Percentiles rank a stretch among this genome's conserved stretches.
These are phyloP conservation scores for Cephalopachus bancanus DNA, from an alignment of 2,797 vertebrate species.

Conservation along the genomic window DNA sequence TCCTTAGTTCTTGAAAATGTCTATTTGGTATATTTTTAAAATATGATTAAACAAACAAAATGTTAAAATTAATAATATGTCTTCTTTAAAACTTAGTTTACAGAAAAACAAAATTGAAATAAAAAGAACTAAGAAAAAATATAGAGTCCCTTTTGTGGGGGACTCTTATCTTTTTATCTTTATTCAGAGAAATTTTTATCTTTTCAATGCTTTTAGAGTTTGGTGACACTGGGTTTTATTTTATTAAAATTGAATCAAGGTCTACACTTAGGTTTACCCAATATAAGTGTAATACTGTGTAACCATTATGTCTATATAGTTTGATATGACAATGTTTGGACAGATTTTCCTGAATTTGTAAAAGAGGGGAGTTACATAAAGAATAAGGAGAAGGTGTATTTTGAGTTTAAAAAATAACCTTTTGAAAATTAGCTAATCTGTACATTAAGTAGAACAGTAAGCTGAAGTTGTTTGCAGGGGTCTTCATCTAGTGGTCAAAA, in stretches of 20 bases:
- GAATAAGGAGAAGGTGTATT: background rate
- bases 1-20: background rate
- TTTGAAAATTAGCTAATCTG: background rate
- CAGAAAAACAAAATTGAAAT: background rate
- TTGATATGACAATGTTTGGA: background rate
- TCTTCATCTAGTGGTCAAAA: background rate
- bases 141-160: background rate
- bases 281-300: background rate
- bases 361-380: background rate
- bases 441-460: background rate
- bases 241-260: background rate
- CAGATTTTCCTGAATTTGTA: background rate
- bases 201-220: background rate
- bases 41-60: background rate
- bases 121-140: background rate
- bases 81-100: background rate
- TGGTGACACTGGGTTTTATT: background rate
- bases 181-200: background rate
- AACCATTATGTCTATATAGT: background rate
- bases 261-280: background rate
- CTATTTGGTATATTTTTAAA: background rate
- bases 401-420: background rate
- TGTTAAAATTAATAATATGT: background rate
- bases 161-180: no score
- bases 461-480: background rate